Evolutionary conservation across 2,888 invertebrate genomes (phyloP).

Genomic region (Hirtodrosophila histrioides): DNA sequence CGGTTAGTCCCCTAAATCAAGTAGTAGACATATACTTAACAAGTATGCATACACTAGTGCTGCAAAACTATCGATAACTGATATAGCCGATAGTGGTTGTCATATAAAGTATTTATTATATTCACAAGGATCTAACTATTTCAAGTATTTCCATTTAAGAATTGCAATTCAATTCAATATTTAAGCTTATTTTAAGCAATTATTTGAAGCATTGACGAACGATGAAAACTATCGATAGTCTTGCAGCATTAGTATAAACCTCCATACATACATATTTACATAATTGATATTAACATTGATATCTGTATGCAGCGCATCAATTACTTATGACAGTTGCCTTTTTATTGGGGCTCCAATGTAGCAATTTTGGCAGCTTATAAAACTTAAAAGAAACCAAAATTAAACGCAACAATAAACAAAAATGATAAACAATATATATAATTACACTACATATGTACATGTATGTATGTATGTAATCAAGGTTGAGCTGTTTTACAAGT

Average conservation of each 20-base stretch:
- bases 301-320: slow-evolving; percentile 45
- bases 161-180: no score
- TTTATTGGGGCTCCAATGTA: slow-evolving; percentile 19
- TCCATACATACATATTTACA: slow-evolving; percentile 22
- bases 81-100: no score
- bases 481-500: slow-evolving; percentile 49
- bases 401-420: slow-evolving; percentile 2
- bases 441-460: no score
- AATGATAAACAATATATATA: slow-evolving; percentile 1
- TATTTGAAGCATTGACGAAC: no score
- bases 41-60: slow-evolving; percentile 5
- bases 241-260: slow-evolving; percentile 1
- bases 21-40: slow-evolving; percentile 19
- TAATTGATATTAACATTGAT: slow-evolving; percentile 35
- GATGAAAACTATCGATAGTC: no score
- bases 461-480: slow-evolving; percentile 21
- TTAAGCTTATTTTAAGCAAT: no score
- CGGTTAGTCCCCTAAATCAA: slow-evolving; percentile 26
- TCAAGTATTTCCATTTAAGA: no score
- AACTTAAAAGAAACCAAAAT: slow-evolving; percentile 12
- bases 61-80: no score
- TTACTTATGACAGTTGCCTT: slow-evolving; percentile 41
- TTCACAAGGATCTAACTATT: no score
- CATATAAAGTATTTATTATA: no score
- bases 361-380: slow-evolving; percentile 19